A percentile compares a stretch with the other conserved stretches of the same genome.
Evolutionary conservation across 2,888 invertebrate genomes (phyloP).

Genomic region (Amiota communis): DNA sequence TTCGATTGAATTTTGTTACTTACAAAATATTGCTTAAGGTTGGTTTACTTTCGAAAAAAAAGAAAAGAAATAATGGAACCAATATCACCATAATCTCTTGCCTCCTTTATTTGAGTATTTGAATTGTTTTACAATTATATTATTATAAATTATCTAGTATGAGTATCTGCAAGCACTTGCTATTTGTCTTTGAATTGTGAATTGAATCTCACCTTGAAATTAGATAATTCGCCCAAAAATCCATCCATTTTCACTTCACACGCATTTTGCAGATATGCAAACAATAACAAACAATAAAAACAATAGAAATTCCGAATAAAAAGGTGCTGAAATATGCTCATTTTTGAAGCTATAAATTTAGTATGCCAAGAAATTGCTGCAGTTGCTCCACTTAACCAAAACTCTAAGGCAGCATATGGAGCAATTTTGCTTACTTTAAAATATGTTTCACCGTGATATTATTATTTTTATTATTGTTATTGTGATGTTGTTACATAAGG

Average conservation of each 20-base stretch:
- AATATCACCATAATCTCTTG: too few relatives aligned
- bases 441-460: neutral
- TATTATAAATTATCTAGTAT: neutral
- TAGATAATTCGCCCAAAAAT: constrained; percentile 11
- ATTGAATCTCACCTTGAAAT: constrained; percentile 21
- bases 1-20: constrained; percentile 1
- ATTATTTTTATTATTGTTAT: neutral
- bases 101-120: too few relatives aligned
- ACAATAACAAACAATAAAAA: too few relatives aligned
- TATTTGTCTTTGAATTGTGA: constrained; percentile 10
- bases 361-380: constrained; percentile 23
- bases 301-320: too few relatives aligned
- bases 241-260: neutral
- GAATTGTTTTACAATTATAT: too few relatives aligned
- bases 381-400: constrained; percentile 21
- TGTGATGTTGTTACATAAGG: constrained; percentile 51
- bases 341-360: constrained; percentile 13
- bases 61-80: too few relatives aligned
- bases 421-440: too few relatives aligned
- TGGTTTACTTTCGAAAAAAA: neutral
- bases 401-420: too few relatives aligned
- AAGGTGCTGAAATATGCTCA: neutral
- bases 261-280: neutral
- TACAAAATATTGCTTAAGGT: neutral
- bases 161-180: neutral